Base-by-base conservation (phyloP, 2,888 invertebrate species). In the Dendrolimus houi region DNA sequence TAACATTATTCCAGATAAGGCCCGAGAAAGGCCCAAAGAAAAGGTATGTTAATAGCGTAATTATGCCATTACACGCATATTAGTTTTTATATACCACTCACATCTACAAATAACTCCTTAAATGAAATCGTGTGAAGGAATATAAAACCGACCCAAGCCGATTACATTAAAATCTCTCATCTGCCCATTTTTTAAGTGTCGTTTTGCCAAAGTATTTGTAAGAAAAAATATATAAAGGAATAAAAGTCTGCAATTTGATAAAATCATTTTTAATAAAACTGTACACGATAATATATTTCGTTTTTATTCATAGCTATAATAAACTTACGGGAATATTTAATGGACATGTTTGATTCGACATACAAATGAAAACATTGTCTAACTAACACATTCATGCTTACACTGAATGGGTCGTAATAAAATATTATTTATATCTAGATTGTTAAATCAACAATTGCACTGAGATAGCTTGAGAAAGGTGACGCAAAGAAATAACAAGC, bases 361-460 rank as follows among this genome's bases (percentile, higher is more conserved):
- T 71, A 74, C 68, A 60, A 77, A 80, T 80, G 76, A 74, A 81
- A 79, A 79, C 75, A 77, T 75, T 69, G 77, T 70, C 76, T 77
- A 77, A 71, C 72, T 76, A 71, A 65, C 64, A 66, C 57, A 64
- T 54, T 68, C 68, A 72, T 69, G 71, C 70, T 71, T 70, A 75
- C 70, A 75, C 66, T 65, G 62, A 79, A 77, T 70, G 78, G 78
- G 78, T 68, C 59, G 66, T 70, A 71, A 75, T 75, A 71, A 73
- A 75, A 74, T 68, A 67, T 29, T 29, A 29, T 68, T 67, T 74
- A 76, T 75, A 68, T 75, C 76, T 82, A 81, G 72, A 75, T 86
- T 82, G 83, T 85, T 85, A 83, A 85, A 80, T 77, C 70, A 83
- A 83, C 78, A 79, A 85, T 87, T 87, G 87, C 88, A 87, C 87